Percentiles rank a stretch among this genome's conserved stretches.
Evolutionary conservation across 2,888 invertebrate genomes (phyloP).

Genomic region (Cantharis nigra): DNA sequence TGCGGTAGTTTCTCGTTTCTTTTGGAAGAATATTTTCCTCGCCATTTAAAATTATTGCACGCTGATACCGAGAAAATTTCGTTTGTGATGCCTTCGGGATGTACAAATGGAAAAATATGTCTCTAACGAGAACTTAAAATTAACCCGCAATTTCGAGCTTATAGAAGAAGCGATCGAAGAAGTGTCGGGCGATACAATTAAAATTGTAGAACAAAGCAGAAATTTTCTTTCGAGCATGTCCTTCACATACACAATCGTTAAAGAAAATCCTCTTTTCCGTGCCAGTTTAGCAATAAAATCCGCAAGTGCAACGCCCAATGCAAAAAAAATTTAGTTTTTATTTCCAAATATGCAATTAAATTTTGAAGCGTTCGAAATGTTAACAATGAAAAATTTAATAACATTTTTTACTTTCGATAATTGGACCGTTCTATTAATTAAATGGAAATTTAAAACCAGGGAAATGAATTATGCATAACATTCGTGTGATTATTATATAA

Average conservation of each 20-base stretch:
- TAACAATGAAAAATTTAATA: background rate
- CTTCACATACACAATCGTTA: background rate
- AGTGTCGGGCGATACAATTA: background rate
- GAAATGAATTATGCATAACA: background rate
- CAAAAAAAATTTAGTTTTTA: background rate
- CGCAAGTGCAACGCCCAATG: background rate
- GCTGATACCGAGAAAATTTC: background rate
- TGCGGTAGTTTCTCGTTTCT: background rate
- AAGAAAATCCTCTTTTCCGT: background rate
- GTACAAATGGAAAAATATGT: background rate
- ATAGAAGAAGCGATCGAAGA: background rate
- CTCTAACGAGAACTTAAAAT: background rate
- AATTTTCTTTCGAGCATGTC: background rate
- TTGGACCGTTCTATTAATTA: background rate
- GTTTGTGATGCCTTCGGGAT: background rate
- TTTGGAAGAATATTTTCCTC: background rate
- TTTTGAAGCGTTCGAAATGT: background rate
- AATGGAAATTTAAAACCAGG: background rate
- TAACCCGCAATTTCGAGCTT: background rate
- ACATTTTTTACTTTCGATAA: background rate
- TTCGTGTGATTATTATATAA: conserved; percentile 1
- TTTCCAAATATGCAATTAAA: background rate
- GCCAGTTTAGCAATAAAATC: background rate
- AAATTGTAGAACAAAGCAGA: background rate
- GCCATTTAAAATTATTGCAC: background rate